Percentiles rank a stretch among this genome's conserved stretches.
These are phyloP conservation scores for Teleiodes luculella DNA, from an alignment of 2,888 invertebrate genomes.

Conservation along the genomic window DNA sequence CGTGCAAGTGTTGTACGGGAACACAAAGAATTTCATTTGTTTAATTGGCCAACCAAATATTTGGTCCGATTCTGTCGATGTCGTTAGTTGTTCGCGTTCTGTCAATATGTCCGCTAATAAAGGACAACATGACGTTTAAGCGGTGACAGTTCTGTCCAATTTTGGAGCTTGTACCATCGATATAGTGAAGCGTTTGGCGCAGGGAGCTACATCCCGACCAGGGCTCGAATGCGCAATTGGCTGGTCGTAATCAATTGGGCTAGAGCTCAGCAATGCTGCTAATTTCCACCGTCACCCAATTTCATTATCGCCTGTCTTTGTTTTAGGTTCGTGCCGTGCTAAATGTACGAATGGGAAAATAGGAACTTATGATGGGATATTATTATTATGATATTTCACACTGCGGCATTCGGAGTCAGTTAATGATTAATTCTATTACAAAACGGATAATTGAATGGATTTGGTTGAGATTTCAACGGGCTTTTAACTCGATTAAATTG, in stretches of 20 bases:
- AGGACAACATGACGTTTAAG: constrained; percentile 45
- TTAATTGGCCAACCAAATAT: constrained; percentile 69
- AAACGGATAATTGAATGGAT: constrained; percentile 1
- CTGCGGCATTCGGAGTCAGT: neutral
- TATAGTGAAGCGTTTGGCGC: constrained; percentile 26
- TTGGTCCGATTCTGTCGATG: constrained; percentile 57
- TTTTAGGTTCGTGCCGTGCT: constrained; percentile 3
- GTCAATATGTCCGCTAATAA: constrained; percentile 67
- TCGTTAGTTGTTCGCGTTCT: constrained; percentile 65
- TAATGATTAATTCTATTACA: neutral
- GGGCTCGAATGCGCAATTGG: constrained; percentile 40
- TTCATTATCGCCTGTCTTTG: constrained; percentile 19
- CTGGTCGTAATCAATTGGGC: constrained; percentile 42
- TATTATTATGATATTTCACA: constrained; percentile 2
- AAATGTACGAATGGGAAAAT: too few relatives aligned
- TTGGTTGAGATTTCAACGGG: constrained; percentile 6
- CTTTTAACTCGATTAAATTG: constrained; percentile 15
- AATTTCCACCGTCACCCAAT: constrained; percentile 45
- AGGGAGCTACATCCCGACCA: constrained; percentile 34
- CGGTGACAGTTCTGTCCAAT: constrained; percentile 28
- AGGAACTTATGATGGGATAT: too few relatives aligned
- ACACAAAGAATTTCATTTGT: constrained; percentile 59
- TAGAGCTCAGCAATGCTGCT: constrained; percentile 44
- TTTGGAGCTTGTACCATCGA: constrained; percentile 34
- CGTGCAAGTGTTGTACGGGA: constrained; percentile 34